Base-by-base conservation (phyloP, 2,113 vertebrate species). In the Arvicanthis niloticus region DNA sequence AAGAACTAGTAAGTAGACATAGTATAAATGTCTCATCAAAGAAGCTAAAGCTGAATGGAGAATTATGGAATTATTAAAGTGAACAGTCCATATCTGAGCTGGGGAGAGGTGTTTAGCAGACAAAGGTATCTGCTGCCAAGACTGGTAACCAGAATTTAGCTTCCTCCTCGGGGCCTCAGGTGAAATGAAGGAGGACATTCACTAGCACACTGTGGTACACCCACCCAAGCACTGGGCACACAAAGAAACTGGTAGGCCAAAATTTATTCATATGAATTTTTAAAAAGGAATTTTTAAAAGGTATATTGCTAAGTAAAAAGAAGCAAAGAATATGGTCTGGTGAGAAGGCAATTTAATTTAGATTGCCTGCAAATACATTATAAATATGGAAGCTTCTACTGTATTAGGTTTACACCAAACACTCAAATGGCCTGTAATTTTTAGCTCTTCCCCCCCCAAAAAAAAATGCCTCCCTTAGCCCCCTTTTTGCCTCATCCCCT, bases 1-100 rank as follows among this genome's bases (percentile, higher is more conserved):
- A 80, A 60, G 60, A 85, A 37, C 60, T 88, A 82, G 29, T 94
- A 94, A 86, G 80, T 72, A 51, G 13, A 91, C 92, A 88, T 37
- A 89, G 51, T 89, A 10, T 53, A 72, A 85, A 96, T 62, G 19
- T 94, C 24, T 90, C 24, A 68, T 93, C 58, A 70, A 76, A 73
- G 42, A 45, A 34, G 67, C 60, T 22, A 22, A 84, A 84, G n/a
- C 65, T 77, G 62, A 84, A 77, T 84, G 34, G 58, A 65, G 3
- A 72, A 37, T 42, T 65, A 24, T 26, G n/a, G 11, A 91, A 65
- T 67, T 89, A 4, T 85, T 95, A 19, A 42, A 82, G 87, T 73
- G 21, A 75, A 89, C 22, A 60, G 77, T 5, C 68, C 68, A 45
- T 48, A 16, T 31, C 29, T 89, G 3, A 68, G 81, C 37, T 65